Evolutionary conservation across 2,113 vertebrate species (phyloP).

Genomic region (Anas platyrhynchos): DNA sequence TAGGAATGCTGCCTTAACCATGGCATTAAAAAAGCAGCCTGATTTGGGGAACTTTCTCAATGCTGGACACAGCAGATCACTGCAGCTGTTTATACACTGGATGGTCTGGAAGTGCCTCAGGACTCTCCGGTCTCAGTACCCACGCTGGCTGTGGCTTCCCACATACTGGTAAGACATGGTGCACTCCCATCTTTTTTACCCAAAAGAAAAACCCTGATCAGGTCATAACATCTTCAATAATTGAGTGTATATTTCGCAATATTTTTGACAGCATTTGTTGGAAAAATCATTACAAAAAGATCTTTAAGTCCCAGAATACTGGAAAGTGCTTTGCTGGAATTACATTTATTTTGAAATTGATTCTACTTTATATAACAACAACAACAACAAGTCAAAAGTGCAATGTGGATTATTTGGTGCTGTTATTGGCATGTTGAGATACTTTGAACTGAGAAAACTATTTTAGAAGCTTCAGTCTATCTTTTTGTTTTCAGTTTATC

Average conservation of each 20-base stretch:
- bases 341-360: neutral
- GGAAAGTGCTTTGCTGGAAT: neutral
- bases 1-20: neutral
- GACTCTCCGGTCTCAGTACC: neutral
- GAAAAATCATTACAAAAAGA: neutral
- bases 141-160: neutral
- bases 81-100: neutral
- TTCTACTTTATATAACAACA: neutral
- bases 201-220: neutral
- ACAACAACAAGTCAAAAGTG: neutral
- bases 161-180: accelerated
- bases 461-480: neutral
- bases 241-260: neutral
- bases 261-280: neutral
- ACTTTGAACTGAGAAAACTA: neutral
- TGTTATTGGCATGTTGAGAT: neutral
- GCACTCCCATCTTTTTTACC: neutral
- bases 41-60: neutral
- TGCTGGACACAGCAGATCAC: neutral
- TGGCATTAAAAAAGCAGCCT: neutral
- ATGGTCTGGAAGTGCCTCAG: neutral
- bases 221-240: neutral
- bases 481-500: neutral
- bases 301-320: neutral
- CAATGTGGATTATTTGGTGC: neutral